Base-by-base conservation (phyloP, 2,797 vertebrate species). In the Heteromormyrus szaboi region DNA sequence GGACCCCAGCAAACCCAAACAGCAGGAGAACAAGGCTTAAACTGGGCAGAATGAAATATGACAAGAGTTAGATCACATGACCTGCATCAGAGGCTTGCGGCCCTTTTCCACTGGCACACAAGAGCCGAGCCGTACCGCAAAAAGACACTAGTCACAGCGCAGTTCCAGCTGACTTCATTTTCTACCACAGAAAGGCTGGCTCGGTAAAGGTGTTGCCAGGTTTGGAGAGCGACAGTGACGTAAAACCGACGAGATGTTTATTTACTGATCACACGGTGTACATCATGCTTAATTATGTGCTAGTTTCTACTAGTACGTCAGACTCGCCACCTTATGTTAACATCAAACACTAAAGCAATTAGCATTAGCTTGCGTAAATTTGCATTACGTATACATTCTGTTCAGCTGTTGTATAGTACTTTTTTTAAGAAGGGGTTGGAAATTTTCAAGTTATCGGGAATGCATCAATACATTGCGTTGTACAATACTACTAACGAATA, bases 11-110 rank as follows among this genome's bases (percentile, higher is more conserved):
- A 94, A 92, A 93, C 93, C 93, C 94, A 94, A 93, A 90, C 94
- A 94, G 93, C 91, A 89, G 95, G 91, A 92, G 93, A 90, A 90
- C 89, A 72, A 62, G 54, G 90, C 93, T 95, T 96, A 97, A 95
- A 96, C 96, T 96, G 96, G 89, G 91, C 95, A 94, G 94, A 92
- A 96, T 91, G 94, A 92, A 93, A 95, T 94, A 94, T 89, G 91
- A 50, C 11, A 48, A 59, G 46, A 19, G 87, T 88, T 85, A 72
- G 56, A 46, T 14, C 25, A 41, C 88, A 85, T 41, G 76, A n/a
- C 25, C 93, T 92, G 92, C 93, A 81, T 19, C 68, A 76, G 33
- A 76, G 68, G 68, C 33, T 41, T 17, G 33, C 3, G 9, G 68
- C 29, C 33, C 68, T 37, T 41, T 76, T 76, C 68, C 68, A 76